These are phyloP conservation scores for Aethina tumida DNA, from an alignment of 1,140 invertebrate genomes.

Conservation along the genomic window DNA sequence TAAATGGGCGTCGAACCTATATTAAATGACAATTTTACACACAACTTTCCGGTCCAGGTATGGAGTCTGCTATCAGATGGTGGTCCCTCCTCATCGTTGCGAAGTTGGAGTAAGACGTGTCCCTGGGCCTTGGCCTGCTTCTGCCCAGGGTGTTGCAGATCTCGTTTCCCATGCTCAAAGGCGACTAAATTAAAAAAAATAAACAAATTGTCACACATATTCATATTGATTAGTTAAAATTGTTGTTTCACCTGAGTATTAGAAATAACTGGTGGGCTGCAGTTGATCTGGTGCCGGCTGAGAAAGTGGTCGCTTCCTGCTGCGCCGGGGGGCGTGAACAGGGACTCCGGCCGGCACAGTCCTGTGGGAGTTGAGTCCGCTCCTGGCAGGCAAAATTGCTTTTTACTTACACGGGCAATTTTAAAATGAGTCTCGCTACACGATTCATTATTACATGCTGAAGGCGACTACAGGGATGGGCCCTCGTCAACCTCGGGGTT, in stretches of 20 bases:
- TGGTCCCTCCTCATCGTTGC: slow-evolving; percentile 38
- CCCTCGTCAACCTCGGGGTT: no score
- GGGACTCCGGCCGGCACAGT: slow-evolving; percentile 32
- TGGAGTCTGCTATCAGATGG: slow-evolving; percentile 60
- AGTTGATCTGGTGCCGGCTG: slow-evolving; percentile 18
- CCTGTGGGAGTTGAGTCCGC: slow-evolving; percentile 7
- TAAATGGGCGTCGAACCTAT: no score
- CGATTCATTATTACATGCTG: no score
- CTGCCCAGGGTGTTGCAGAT: slow-evolving; percentile 28
- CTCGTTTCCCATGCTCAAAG: slow-evolving; percentile 13
- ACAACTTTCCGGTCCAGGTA: slow-evolving; percentile 66
- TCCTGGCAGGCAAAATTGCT: slow-evolving; percentile 3
- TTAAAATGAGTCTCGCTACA: slow-evolving; percentile 7
- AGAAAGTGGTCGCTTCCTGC: slow-evolving; percentile 7
- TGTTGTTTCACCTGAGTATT: neutral
- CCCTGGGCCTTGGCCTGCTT: slow-evolving; percentile 25
- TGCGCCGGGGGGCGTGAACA: slow-evolving; percentile 32
- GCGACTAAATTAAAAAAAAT: slow-evolving; percentile 15
- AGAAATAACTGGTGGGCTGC: slow-evolving; percentile 6
- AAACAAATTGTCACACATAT: neutral
- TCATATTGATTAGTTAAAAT: neutral
- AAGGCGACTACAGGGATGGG: no score
- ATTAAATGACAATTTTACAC: no score
- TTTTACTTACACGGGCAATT: slow-evolving; percentile 1
- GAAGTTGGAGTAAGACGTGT: slow-evolving; percentile 29